Percentiles rank a stretch among this genome's conserved stretches.
These are phyloP conservation scores for Margarornis squamiger DNA, from an alignment of 2,797 vertebrate species.

Conservation along the genomic window DNA sequence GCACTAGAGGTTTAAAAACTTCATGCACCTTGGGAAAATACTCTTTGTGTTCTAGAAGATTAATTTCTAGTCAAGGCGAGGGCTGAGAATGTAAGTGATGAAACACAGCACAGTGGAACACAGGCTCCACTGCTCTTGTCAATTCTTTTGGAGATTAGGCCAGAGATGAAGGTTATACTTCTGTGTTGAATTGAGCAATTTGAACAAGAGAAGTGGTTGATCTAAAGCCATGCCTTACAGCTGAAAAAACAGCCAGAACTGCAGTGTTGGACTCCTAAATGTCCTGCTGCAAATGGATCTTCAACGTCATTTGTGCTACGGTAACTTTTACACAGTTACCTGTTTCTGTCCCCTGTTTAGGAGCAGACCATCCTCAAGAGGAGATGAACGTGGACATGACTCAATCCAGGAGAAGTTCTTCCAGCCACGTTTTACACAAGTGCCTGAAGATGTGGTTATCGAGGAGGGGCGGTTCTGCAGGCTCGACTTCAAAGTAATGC, in stretches of 20 bases:
- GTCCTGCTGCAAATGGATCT: not conserved
- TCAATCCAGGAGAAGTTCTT: conserved; percentile 95
- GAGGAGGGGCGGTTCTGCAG: conserved; percentile 94
- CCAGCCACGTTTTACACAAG: conserved; percentile 91
- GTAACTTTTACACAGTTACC: not conserved
- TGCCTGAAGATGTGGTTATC: conserved; percentile 87
- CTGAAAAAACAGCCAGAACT: not conserved
- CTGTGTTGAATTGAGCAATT: not conserved
- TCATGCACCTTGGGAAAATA: not conserved
- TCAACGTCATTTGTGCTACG: not conserved
- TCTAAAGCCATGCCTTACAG: not conserved
- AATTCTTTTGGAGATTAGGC: not conserved
- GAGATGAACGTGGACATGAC: conserved; percentile 81
- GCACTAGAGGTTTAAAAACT: not conserved
- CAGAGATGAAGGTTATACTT: not conserved
- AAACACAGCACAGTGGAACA: not conserved
- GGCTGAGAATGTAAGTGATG: not conserved
- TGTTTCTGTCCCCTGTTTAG: conserved; percentile 63
- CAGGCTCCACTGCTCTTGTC: not conserved
- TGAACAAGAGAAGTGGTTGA: not conserved
- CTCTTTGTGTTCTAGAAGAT: not conserved
- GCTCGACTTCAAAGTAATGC: conserved; percentile 92
- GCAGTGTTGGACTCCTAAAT: fast-evolving
- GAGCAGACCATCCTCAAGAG: conserved; percentile 85
- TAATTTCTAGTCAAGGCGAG: not conserved